A percentile compares a stretch with the other conserved stretches of the same genome.
Evolutionary conservation across 2,797 vertebrate genomes (phyloP).

Genomic region (Smutsia gigantea): DNA sequence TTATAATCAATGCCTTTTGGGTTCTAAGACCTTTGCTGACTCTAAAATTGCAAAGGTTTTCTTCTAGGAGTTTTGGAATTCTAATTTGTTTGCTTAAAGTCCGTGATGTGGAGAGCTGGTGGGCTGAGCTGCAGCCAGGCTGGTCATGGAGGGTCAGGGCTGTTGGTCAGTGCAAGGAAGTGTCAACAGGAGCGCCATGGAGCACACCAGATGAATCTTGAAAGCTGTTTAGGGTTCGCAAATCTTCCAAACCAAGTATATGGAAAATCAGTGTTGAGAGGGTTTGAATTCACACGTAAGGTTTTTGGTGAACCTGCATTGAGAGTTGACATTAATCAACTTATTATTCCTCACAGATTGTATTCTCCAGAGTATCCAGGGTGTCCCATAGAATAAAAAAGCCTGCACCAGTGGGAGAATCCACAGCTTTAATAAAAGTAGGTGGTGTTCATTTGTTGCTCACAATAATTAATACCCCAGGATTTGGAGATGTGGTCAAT

Average conservation of each 20-base stretch:
- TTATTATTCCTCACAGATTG: conserved; percentile 94
- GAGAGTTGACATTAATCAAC: conserved; percentile 95
- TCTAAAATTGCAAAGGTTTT: neutral
- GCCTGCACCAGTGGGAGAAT: conserved; percentile 92
- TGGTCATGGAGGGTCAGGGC: no score
- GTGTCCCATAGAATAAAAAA: conserved; percentile 94
- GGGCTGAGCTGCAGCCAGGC: fast-evolving
- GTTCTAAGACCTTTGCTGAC: neutral
- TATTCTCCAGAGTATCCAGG: conserved; percentile 94
- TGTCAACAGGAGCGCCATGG: neutral
- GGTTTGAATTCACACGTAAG: conserved; percentile 95
- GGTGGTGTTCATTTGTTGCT: conserved; percentile 94
- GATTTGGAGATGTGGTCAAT: conserved; percentile 90
- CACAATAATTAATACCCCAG: conserved; percentile 93
- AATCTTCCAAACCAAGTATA: conserved; percentile 95
- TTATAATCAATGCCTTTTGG: neutral
- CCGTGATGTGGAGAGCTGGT: neutral
- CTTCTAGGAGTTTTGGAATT: neutral
- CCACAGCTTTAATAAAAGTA: conserved; percentile 94
- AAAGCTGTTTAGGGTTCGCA: conserved; percentile 95
- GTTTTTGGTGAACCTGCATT: conserved; percentile 95
- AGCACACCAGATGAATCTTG: conserved; percentile 93
- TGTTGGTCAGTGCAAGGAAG: neutral
- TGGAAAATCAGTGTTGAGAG: conserved; percentile 95
- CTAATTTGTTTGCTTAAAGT: no score